Conservation (phyloP, 1,140 invertebrate genomes). For the Oryzaephilus surinamensis region DNA sequence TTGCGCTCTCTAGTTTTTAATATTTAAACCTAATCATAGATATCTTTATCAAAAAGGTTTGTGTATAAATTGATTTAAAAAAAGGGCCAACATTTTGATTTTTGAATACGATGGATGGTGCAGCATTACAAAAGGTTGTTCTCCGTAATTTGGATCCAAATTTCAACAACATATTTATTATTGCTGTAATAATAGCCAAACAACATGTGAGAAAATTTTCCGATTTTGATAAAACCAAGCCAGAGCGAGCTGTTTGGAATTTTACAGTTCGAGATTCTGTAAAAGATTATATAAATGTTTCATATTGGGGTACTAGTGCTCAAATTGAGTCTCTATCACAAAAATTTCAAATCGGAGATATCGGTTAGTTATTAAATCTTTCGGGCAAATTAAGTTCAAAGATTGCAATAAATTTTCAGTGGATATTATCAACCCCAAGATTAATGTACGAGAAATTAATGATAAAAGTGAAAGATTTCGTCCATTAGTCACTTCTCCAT, state of each 20-base stretch:
- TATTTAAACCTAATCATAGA: too few relatives aligned
- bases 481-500: constrained; percentile 50
- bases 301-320: constrained; percentile 53
- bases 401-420: constrained; percentile 37
- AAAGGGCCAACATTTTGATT: too few relatives aligned
- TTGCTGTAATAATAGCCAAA: constrained; percentile 31
- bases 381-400: neutral
- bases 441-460: constrained; percentile 41
- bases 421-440: constrained; percentile 48
- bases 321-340: constrained; percentile 45
- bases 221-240: constrained; percentile 9
- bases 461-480: constrained; percentile 46
- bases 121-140: constrained; percentile 10
- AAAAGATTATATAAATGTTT: constrained; percentile 54
- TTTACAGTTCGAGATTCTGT: constrained; percentile 58
- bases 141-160: constrained; percentile 24
- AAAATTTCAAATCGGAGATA: constrained; percentile 50
- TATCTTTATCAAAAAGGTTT: too few relatives aligned
- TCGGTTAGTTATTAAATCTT: too few relatives aligned
- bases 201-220: constrained; percentile 23
- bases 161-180: constrained; percentile 25
- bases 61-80: too few relatives aligned
- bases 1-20: too few relatives aligned
- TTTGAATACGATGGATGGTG: too few relatives aligned
- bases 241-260: constrained; percentile 45